Conservation (phyloP, 2,888 invertebrate species). For the Drosophila putrida region DNA sequence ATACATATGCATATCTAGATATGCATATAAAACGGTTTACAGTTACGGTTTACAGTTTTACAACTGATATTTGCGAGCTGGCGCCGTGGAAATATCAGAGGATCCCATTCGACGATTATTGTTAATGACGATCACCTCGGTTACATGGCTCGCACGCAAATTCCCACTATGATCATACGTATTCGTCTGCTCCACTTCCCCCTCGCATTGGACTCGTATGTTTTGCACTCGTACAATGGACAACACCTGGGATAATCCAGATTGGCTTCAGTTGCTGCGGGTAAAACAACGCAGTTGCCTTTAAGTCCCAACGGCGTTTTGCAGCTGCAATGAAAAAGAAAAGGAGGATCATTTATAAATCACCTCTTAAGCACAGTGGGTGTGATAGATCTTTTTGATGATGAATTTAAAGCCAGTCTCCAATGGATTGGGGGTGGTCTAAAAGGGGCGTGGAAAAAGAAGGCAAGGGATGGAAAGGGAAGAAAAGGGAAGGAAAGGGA, state of each 20-base stretch:
- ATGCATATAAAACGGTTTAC: not conserved
- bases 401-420: too few relatives aligned
- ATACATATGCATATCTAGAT: not conserved
- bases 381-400: too few relatives aligned
- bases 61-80: slow-evolving; percentile 56
- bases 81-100: slow-evolving; percentile 16
- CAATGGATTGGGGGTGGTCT: too few relatives aligned
- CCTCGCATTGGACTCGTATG: slow-evolving; percentile 59
- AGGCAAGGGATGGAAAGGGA: too few relatives aligned
- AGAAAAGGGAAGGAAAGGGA: too few relatives aligned
- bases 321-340: slow-evolving; percentile 66
- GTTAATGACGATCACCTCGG: slow-evolving; percentile 67
- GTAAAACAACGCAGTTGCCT: slow-evolving; percentile 74
- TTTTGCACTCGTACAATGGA: slow-evolving; percentile 81
- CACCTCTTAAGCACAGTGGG: too few relatives aligned
- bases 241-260: slow-evolving; percentile 83
- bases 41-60: slow-evolving; percentile 10
- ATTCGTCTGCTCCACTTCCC: slow-evolving; percentile 71
- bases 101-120: slow-evolving; percentile 18
- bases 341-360: too few relatives aligned
- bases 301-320: slow-evolving; percentile 69
- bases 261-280: slow-evolving; percentile 66
- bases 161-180: slow-evolving; percentile 83
- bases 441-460: too few relatives aligned
- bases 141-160: slow-evolving; percentile 64